phyloP scores from a whole-genome alignment of 2,888 invertebrate genomes.

The Papilio gigon region DNA sequence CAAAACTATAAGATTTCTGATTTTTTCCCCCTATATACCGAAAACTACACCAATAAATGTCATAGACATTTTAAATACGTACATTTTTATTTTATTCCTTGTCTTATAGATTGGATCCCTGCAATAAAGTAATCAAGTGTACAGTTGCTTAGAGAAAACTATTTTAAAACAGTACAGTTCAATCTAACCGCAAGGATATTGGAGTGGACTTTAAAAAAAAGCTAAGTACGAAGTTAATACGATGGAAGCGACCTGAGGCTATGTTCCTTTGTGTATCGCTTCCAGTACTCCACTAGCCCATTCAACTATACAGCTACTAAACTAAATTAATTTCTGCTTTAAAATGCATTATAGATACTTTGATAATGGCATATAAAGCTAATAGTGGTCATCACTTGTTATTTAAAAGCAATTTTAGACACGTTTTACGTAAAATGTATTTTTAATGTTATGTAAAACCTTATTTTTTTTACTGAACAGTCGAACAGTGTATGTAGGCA shows the following conservation, averaged over 20 bases:
- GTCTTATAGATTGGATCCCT: too few species aligned
- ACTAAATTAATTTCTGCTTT: not conserved
- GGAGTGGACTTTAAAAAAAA: not conserved
- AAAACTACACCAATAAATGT: too few species aligned
- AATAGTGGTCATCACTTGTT: not conserved
- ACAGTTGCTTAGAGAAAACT: not conserved
- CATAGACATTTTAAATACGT: too few species aligned
- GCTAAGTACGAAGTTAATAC: conserved; percentile 5
- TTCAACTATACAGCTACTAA: conserved; percentile 10
- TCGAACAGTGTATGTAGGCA: too few species aligned
- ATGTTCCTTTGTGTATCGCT: conserved; percentile 27
- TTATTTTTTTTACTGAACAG: too few species aligned
- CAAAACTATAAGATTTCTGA: too few species aligned
- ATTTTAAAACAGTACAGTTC: not conserved
- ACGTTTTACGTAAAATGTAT: too few species aligned
- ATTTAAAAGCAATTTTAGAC: not conserved
- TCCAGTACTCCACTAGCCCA: conserved; percentile 4
- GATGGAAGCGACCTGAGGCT: conserved; percentile 27
- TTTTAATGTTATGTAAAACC: too few species aligned
- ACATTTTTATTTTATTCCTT: too few species aligned
- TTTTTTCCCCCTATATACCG: too few species aligned
- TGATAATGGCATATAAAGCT: not conserved
- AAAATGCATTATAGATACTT: not conserved
- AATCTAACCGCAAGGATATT: conserved; percentile 9
- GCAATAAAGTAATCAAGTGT: not conserved